Percentiles rank a stretch among this genome's conserved stretches.
Conservation (phyloP, 2,888 invertebrate genomes). For the Aphidius colemani region DNA sequence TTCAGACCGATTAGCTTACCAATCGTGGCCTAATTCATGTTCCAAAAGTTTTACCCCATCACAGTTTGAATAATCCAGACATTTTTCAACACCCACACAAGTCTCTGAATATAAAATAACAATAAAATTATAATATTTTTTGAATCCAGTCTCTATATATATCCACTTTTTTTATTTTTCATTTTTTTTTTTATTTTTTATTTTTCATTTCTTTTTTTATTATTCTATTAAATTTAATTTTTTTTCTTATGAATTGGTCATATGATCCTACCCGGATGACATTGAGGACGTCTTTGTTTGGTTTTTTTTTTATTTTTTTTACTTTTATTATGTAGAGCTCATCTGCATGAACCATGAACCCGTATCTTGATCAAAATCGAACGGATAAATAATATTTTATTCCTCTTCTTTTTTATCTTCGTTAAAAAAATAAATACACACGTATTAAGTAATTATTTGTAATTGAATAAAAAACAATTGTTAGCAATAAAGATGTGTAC, state of each 20-base stretch:
- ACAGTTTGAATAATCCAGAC: no score
- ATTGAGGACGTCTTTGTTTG: conserved; percentile 19
- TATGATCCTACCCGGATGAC: conserved; percentile 51
- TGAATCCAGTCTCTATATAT: no score
- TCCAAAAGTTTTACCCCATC: no score
- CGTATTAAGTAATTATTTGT: no score
- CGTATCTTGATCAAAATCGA: conserved; percentile 18
- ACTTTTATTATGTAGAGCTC: conserved; percentile 22
- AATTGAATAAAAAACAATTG: no score
- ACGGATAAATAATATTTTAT: not conserved
- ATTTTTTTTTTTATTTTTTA: conserved; percentile 8
- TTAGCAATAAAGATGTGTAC: no score
- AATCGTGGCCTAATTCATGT: no score
- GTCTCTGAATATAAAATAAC: no score
- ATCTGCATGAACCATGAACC: conserved; percentile 36
- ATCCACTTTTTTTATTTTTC: not conserved
- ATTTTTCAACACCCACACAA: no score
- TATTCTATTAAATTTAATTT: not conserved
- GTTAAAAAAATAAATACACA: not conserved
- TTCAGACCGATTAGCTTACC: no score
- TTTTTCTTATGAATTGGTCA: conserved; percentile 40
- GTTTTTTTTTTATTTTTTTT: conserved; percentile 24
- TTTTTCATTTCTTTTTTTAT: conserved; percentile 3
- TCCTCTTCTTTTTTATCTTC: not conserved
- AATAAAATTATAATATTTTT: no score